phyloP scores from a whole-genome alignment of 2,113 vertebrate genomes.

The Equus przewalskii region DNA sequence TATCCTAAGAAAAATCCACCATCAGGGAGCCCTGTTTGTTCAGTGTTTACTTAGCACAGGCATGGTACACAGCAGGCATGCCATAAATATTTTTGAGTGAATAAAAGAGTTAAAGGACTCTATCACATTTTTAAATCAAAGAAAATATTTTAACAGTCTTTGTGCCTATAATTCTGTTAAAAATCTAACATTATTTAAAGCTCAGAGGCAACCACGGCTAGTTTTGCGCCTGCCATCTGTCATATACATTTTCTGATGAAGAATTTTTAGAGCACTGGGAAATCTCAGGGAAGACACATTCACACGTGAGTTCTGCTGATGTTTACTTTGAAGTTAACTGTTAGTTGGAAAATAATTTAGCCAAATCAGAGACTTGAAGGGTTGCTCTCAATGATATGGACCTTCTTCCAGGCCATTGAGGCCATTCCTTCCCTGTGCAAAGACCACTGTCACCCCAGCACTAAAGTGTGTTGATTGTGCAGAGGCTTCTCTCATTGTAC shows the following conservation, averaged over 20 bases:
- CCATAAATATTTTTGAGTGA: neutral
- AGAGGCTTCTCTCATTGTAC: conserved; percentile 40
- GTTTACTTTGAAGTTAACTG: conserved; percentile 28
- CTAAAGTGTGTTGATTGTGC: neutral
- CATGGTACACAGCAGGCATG: neutral
- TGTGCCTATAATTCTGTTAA: conserved; percentile 7
- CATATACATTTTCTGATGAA: conserved; percentile 36
- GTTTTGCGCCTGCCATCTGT: neutral
- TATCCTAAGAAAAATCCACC: neutral
- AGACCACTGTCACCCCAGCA: neutral
- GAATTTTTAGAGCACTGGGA: conserved; percentile 28
- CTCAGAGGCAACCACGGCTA: neutral
- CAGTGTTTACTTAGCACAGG: neutral
- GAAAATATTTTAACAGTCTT: conserved; percentile 21
- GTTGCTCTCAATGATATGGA: neutral
- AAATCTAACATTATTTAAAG: conserved; percentile 33
- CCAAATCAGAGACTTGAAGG: neutral
- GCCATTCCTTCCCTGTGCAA: neutral
- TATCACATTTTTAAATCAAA: conserved; percentile 36
- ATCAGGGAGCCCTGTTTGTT: neutral
- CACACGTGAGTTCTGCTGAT: neutral
- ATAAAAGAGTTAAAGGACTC: conserved; percentile 34
- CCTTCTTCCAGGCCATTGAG: neutral
- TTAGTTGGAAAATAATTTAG: neutral
- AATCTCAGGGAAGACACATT: conserved; percentile 28